Conservation (phyloP, 2,888 invertebrate species). For the Amphipoea oculea region DNA sequence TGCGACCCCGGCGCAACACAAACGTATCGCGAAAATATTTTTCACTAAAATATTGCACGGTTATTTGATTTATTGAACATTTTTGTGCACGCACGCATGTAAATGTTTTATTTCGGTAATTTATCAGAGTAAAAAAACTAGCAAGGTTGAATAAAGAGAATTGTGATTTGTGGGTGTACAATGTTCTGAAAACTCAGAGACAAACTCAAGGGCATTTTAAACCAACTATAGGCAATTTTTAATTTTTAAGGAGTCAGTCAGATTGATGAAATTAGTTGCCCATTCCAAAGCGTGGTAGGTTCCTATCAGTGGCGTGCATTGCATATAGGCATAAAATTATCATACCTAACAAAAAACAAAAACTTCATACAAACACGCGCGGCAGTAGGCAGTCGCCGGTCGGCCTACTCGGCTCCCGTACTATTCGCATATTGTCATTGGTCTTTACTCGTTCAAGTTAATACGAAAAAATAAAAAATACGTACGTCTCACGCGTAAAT, state of each 20-base stretch:
- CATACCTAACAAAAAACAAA: no score
- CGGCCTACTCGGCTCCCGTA: no score
- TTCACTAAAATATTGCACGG: slow-evolving; percentile 55
- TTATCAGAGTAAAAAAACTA: slow-evolving; percentile 15
- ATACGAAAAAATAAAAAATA: no score
- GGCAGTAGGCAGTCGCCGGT: no score
- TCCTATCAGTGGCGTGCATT: neutral
- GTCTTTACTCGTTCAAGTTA: no score
- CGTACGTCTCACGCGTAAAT: no score
- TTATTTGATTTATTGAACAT: slow-evolving; percentile 58
- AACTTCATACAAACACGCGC: no score
- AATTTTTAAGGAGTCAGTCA: neutral
- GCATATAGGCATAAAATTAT: no score
- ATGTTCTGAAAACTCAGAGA: neutral
- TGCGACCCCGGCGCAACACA: slow-evolving; percentile 33
- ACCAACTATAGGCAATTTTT: neutral
- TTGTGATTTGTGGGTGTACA: neutral
- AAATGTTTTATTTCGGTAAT: slow-evolving; percentile 48
- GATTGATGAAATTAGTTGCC: neutral
- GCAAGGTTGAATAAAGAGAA: neutral
- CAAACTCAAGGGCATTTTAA: neutral
- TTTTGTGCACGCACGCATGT: slow-evolving; percentile 48
- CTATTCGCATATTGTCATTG: no score
- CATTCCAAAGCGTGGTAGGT: neutral
- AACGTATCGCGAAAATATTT: slow-evolving; percentile 55